These are phyloP conservation scores for Gulo gulo DNA, from an alignment of 2,113 vertebrate genomes.

Conservation along the genomic window DNA sequence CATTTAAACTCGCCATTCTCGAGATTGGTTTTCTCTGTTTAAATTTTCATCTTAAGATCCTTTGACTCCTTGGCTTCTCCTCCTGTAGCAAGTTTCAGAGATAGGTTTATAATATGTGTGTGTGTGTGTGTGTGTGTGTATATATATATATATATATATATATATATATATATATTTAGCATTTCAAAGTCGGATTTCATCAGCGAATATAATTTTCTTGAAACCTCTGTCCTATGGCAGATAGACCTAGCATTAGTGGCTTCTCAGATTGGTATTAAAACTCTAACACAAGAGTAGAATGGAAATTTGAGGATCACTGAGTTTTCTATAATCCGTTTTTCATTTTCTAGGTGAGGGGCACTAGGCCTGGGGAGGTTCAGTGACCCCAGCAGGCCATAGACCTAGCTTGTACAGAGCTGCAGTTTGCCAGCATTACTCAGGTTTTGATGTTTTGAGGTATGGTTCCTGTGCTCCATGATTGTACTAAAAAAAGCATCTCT, in stretches of 20 bases:
- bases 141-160: too few relatives aligned
- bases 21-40: not conserved
- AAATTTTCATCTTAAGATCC: constrained; percentile 20
- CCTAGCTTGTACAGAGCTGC: not conserved
- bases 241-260: not conserved
- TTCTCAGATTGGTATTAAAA: not conserved
- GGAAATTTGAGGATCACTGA: not conserved
- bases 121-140: too few relatives aligned
- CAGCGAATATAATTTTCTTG: not conserved
- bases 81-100: not conserved
- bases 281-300: not conserved
- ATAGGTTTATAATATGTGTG: not conserved
- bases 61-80: not conserved
- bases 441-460: not conserved
- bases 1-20: constrained; percentile 44
- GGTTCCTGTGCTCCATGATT: not conserved
- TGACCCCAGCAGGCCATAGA: not conserved
- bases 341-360: not conserved
- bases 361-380: not conserved
- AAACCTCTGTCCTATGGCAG: not conserved
- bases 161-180: not conserved
- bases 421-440: not conserved
- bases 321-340: not conserved
- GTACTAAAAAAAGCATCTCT: not conserved
- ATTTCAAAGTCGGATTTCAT: not conserved